phyloP scores from a whole-genome alignment of 2,888 invertebrate species.

The Oegoconia quadripuncta region DNA sequence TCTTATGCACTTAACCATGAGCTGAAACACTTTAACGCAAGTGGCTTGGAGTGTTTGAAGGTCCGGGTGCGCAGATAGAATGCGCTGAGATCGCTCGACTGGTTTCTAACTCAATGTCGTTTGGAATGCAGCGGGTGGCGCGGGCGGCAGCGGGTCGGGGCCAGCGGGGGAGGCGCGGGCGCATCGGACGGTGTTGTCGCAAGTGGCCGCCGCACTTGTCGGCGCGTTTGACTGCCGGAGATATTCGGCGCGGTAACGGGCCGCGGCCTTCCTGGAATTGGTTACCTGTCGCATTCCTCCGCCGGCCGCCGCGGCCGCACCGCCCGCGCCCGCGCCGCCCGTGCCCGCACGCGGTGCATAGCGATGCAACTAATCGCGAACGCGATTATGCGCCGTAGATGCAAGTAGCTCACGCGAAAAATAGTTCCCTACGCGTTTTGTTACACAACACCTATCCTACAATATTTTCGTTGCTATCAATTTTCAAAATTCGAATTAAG shows the following conservation, averaged over 20 bases:
- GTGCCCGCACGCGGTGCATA: constrained; percentile 40
- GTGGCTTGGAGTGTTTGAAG: background rate
- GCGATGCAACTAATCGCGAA: constrained; percentile 50
- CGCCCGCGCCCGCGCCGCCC: constrained; percentile 53
- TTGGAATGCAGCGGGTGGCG: constrained; percentile 47
- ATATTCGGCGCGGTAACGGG: constrained; percentile 79
- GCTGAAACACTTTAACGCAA: background rate
- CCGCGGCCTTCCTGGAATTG: constrained; percentile 78
- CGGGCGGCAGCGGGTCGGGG: constrained; percentile 24
- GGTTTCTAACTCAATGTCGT: constrained; percentile 75
- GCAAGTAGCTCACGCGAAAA: background rate
- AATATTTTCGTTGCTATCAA: no score
- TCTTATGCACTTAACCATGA: no score
- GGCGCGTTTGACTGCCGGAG: constrained; percentile 76
- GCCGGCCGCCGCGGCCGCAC: constrained; percentile 55
- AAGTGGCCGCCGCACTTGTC: constrained; percentile 76
- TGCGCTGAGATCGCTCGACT: constrained; percentile 61
- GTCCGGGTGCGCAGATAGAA: constrained; percentile 32
- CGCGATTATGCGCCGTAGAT: constrained; percentile 28
- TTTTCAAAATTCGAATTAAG: no score
- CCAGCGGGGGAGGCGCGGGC: constrained; percentile 40
- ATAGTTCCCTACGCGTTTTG: background rate
- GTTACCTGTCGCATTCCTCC: constrained; percentile 77
- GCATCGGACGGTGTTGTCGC: constrained; percentile 73
- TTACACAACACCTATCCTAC: background rate